Evolutionary conservation across 37 sponge, comb jelly and placozoan species (phyloP).

Genomic region (Chondrosia reniformis): DNA sequence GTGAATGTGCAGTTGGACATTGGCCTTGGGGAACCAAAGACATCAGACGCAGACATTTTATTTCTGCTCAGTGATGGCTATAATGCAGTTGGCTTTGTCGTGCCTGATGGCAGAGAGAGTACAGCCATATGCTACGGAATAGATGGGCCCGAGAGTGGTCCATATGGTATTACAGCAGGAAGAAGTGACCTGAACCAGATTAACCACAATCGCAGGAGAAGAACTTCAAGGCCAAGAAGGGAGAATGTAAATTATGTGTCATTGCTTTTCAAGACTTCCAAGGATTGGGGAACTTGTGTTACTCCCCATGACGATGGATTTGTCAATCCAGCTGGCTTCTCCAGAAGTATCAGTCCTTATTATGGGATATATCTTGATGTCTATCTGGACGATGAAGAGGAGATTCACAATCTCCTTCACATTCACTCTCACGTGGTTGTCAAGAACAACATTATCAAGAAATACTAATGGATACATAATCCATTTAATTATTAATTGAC

Average conservation of each 20-base stretch:
- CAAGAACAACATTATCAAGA: too few relatives aligned
- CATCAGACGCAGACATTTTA: not conserved
- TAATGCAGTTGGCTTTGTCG: not conserved
- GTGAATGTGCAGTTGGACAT: not conserved
- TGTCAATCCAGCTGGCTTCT: not conserved
- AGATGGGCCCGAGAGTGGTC: not conserved
- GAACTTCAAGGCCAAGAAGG: not conserved
- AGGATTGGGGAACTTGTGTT: not conserved
- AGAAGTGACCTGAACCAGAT: not conserved
- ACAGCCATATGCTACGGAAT: not conserved
- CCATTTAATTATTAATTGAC: too few relatives aligned
- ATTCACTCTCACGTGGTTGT: not conserved
- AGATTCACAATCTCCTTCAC: not conserved
- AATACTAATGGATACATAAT: too few relatives aligned
- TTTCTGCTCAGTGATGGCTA: constrained; percentile 4
- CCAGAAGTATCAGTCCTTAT: not conserved
- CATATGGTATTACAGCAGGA: not conserved
- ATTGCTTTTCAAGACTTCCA: not conserved
- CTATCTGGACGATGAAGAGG: constrained; percentile 14
- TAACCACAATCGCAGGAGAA: too few relatives aligned
- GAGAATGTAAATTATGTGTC: not conserved
- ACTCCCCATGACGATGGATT: not conserved
- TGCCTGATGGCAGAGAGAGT: not conserved
- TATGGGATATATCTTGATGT: constrained; percentile 3
- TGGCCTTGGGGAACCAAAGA: not conserved